Percentiles rank a stretch among this genome's conserved stretches.
These are phyloP conservation scores for Spinus olivaceus DNA, from an alignment of 2,797 vertebrate genomes.

Conservation along the genomic window DNA sequence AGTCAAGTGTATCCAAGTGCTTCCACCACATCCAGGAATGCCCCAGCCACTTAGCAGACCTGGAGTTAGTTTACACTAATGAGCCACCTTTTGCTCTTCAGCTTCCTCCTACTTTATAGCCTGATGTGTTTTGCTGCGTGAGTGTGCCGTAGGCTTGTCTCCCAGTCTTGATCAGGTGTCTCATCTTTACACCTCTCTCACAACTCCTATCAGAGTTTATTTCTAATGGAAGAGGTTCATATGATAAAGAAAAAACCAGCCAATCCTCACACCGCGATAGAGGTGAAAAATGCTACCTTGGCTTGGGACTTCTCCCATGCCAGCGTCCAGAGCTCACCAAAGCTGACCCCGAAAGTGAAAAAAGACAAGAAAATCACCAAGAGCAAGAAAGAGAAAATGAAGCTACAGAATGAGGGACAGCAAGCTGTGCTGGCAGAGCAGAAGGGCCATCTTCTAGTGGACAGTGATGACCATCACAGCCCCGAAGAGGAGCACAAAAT, in stretches of 20 bases:
- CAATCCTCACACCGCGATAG: conserved; percentile 83
- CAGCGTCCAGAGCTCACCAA: conserved; percentile 88
- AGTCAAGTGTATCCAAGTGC: conserved; percentile 32
- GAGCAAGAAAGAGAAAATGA: conserved; percentile 76
- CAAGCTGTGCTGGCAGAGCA: conserved; percentile 81
- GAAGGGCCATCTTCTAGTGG: conserved; percentile 83
- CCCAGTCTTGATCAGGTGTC: conserved; percentile 82
- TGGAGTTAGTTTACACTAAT: conserved; percentile 79
- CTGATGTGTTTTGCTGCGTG: conserved; percentile 84
- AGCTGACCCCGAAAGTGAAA: conserved; percentile 83
- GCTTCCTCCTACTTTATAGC: conserved; percentile 81
- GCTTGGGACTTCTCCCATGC: conserved; percentile 89
- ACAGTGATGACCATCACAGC: conserved; percentile 76
- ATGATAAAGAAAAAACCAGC: conserved; percentile 83
- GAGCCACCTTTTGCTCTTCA: conserved; percentile 84
- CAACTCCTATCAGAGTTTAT: conserved; percentile 90
- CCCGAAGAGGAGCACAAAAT: conserved; percentile 80
- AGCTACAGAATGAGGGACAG: conserved; percentile 70
- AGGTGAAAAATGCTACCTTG: conserved; percentile 87
- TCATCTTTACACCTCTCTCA: conserved; percentile 87
- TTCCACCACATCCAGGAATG: conserved; percentile 59
- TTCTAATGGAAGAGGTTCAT: conserved; percentile 92
- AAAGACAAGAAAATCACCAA: conserved; percentile 74
- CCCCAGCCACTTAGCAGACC: conserved; percentile 43
- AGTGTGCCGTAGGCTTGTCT: conserved; percentile 81